Base-by-base conservation (phyloP, 2,797 vertebrate species). In the Oreortyx pictus region DNA sequence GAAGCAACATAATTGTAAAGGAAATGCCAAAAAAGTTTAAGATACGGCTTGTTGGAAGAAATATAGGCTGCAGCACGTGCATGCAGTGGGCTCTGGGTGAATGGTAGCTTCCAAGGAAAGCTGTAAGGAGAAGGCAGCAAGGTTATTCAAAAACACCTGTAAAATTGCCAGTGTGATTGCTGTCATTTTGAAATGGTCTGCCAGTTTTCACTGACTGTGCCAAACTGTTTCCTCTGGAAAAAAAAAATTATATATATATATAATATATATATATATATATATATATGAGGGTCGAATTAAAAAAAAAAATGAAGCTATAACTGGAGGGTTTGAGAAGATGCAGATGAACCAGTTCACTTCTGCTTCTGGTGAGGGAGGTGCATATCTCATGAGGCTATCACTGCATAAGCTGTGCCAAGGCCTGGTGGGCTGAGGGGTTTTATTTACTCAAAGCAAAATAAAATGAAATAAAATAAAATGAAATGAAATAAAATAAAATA, bases 1-100 rank as follows among this genome's bases (percentile, higher is more conserved):
- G 66, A 95, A 91, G 76, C 79, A 92, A 65, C 64, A 56, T 78
- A 82, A 82, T 54, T 74, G 72, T 72, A 81, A 87, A 92, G n/a
- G 11, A 87, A 94, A 90, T 80, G 49, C 57, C 85, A 64, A 44
- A 33, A 25, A 78, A 85, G 39, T 64, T 83, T 37, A 74, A 64
- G 71, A 25, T 24, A 64, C 54, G 19, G 23, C 23, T 37, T 54
- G 12, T 67, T 79, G 56, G 52, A 84, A 81, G 57, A 11, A 86
- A 35, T 2, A 0, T 18, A 39, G 54, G 29, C 20, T 65, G 39
- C 3, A 3, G 14, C 14, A 65, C 4, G 2, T 44, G 16, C 18
- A 17, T 64, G 46, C 20, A 46, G 20, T 14, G 61, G 46, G 46
- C 17, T 92, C 33, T 78, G 79, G 73, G 17, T 56, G 43, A 66